These are phyloP conservation scores for Amphipoea lucens DNA, from an alignment of 2,888 invertebrate genomes.

Conservation along the genomic window DNA sequence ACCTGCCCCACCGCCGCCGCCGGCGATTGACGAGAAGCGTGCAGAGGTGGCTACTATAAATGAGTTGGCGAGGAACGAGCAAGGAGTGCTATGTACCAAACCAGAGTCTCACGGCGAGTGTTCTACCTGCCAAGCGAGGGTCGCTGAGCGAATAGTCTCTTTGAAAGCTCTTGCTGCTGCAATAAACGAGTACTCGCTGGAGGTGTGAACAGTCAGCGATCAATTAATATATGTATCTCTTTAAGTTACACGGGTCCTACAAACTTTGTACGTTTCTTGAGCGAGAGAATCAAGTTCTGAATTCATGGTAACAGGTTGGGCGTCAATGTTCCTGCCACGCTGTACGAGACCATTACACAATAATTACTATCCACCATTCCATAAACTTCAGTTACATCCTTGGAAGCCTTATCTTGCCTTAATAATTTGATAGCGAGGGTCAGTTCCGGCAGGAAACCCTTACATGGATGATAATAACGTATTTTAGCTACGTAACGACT, in stretches of 20 bases:
- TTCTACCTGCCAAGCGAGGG: not conserved
- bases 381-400: slow-evolving; percentile 17
- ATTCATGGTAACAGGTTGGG: not conserved
- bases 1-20: no score
- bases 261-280: no score
- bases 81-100: not conserved
- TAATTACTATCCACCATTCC: slow-evolving; percentile 10
- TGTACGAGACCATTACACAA: not conserved
- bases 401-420: slow-evolving; percentile 27
- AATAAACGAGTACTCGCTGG: not conserved
- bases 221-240: no score
- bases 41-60: not conserved
- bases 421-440: slow-evolving; percentile 49
- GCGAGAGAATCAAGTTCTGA: not conserved
- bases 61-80: not conserved
- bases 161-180: not conserved
- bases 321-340: not conserved
- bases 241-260: no score
- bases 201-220: no score
- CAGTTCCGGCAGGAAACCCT: slow-evolving; percentile 33
- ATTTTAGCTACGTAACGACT: slow-evolving; percentile 41
- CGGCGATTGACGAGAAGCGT: no score
- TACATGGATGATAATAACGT: slow-evolving; percentile 37
- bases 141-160: not conserved
- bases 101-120: not conserved